These are phyloP conservation scores for Tholera decimalis DNA, from an alignment of 2,888 invertebrate genomes.

Conservation along the genomic window DNA sequence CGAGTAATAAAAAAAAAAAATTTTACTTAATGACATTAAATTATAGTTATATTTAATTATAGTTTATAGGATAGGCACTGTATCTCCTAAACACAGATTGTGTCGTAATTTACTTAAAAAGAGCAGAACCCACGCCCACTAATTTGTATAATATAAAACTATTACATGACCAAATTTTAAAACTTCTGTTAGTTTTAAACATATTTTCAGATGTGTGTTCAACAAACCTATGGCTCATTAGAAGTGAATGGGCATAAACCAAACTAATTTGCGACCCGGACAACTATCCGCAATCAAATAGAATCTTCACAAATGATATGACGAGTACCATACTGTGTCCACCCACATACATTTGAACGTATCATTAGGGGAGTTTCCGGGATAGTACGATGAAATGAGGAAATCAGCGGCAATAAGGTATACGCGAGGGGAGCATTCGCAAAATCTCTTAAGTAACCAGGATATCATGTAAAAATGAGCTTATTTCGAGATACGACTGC, in stretches of 20 bases:
- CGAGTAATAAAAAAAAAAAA: too few relatives aligned
- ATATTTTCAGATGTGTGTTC: neutral
- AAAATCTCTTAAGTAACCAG: constrained; percentile 2
- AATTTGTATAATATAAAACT: too few relatives aligned
- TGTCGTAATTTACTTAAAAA: too few relatives aligned
- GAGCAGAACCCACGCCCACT: too few relatives aligned
- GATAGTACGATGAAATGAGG: constrained; percentile 12
- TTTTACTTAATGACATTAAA: too few relatives aligned
- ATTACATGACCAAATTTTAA: neutral
- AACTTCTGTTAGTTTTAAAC: neutral
- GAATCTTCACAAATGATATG: neutral
- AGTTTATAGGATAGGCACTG: too few relatives aligned
- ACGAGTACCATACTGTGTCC: neutral
- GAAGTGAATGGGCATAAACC: neutral
- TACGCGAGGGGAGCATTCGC: constrained; percentile 8
- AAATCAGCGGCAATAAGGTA: constrained; percentile 21
- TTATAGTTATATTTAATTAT: too few relatives aligned
- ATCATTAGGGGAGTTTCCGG: constrained; percentile 8
- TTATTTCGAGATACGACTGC: neutral
- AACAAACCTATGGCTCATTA: neutral
- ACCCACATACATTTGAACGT: neutral
- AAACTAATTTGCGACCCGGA: neutral
- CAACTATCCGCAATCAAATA: neutral
- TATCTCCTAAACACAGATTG: too few relatives aligned
- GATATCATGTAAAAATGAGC: neutral